Conservation (phyloP, 1,140 invertebrate genomes). For the Lycorma delicatula region DNA sequence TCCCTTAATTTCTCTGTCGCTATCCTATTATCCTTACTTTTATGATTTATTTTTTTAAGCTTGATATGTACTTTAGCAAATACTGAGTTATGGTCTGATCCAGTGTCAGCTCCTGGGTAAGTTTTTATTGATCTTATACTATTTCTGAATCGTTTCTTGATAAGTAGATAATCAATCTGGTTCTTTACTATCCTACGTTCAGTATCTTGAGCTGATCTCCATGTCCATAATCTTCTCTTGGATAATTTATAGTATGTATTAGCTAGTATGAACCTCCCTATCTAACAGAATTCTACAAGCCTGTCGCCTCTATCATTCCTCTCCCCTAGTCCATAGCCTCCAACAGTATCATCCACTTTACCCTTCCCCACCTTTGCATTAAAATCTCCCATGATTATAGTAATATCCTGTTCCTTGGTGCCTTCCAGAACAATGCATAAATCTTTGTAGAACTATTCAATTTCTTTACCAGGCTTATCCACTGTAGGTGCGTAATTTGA, state of each 20-base stretch:
- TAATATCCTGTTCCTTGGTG: conserved; percentile 22
- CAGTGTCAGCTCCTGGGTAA: background rate
- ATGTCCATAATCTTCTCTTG: conserved; percentile 29
- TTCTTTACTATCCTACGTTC: background rate
- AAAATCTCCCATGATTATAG: conserved; percentile 26
- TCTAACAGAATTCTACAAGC: conserved; percentile 30
- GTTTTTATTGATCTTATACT: conserved; percentile 4
- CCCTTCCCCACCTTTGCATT: conserved; percentile 27
- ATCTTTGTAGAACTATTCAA: conserved; percentile 25
- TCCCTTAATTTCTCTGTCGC: no score
- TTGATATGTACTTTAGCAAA: no score
- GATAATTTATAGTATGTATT: conserved; percentile 24
- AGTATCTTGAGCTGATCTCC: conserved; percentile 25
- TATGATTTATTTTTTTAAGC: no score
- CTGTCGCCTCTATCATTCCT: conserved; percentile 31
- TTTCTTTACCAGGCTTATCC: conserved; percentile 17
- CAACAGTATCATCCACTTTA: conserved; percentile 12
- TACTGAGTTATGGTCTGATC: background rate
- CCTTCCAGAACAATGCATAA: conserved; percentile 15
- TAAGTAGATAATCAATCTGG: background rate
- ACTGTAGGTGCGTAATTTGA: conserved; percentile 31
- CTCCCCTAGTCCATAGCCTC: conserved; percentile 27
- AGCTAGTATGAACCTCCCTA: conserved; percentile 25
- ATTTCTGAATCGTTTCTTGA: background rate
- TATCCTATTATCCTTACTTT: no score